Conservation (phyloP, 2,113 vertebrate species). For the Colaptes auratus region DNA sequence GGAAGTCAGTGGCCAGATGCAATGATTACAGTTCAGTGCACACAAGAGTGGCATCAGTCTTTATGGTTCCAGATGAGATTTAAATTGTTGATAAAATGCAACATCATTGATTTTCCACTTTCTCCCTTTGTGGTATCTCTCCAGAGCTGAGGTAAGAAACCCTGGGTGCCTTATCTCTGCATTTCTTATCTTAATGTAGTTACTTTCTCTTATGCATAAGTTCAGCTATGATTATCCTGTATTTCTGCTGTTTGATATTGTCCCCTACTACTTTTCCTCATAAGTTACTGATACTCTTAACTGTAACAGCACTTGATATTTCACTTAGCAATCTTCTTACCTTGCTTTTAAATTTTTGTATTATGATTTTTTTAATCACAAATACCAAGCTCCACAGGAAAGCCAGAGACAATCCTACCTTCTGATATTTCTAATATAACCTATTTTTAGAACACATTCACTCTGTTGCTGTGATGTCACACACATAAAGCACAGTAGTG, state of each 20-base stretch:
- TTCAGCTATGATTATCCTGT: neutral
- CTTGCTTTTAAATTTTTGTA: neutral
- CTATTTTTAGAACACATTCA: neutral
- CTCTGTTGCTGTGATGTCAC: neutral
- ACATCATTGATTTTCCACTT: neutral
- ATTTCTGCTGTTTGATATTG: neutral
- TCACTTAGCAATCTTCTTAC: neutral
- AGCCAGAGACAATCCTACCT: neutral
- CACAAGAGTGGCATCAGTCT: conserved; percentile 5
- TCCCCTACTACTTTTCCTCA: neutral
- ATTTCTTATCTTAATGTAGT: neutral
- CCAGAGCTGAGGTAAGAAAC: neutral
- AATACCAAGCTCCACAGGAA: neutral
- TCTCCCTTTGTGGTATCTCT: neutral
- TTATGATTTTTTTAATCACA: neutral
- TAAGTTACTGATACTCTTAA: neutral
- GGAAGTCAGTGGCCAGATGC: neutral
- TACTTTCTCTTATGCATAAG: neutral
- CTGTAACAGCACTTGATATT: neutral
- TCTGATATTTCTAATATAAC: neutral
- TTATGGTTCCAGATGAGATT: neutral
- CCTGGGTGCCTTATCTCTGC: neutral
- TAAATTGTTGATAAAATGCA: conserved; percentile 15
- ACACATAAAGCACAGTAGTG: neutral
- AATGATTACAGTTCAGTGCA: neutral